These are phyloP conservation scores for Scaptomyza flava DNA, from an alignment of 2,888 invertebrate genomes.

Conservation along the genomic window DNA sequence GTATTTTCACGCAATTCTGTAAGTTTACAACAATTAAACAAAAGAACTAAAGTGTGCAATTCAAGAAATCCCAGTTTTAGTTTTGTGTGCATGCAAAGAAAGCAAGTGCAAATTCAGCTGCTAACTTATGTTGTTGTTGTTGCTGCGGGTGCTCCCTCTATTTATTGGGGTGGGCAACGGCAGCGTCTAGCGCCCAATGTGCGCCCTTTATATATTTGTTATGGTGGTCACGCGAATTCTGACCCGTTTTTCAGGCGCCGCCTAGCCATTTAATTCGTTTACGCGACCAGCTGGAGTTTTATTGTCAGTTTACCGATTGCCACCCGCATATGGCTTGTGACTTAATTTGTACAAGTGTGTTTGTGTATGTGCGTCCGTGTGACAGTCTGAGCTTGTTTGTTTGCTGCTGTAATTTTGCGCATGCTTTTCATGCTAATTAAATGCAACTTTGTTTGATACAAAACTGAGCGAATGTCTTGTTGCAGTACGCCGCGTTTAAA, in stretches of 20 bases:
- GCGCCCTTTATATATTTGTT: slow-evolving; percentile 53
- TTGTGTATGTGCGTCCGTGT: slow-evolving; percentile 6
- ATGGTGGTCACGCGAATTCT: slow-evolving; percentile 72
- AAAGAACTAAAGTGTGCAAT: slow-evolving; percentile 22
- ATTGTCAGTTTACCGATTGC: slow-evolving; percentile 19
- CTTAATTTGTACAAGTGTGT: slow-evolving; percentile 3
- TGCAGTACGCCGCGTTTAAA: slow-evolving; percentile 21
- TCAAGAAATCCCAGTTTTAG: slow-evolving; percentile 7
- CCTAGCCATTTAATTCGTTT: slow-evolving; percentile 32
- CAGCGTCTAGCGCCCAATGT: slow-evolving; percentile 30
- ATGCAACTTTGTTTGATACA: slow-evolving; percentile 61
- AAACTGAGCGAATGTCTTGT: slow-evolving; percentile 5
- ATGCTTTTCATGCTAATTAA: slow-evolving; percentile 71
- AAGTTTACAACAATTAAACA: slow-evolving; percentile 63
- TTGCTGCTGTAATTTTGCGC: slow-evolving; percentile 34
- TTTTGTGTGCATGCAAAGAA: slow-evolving; percentile 40
- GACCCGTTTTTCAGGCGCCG: slow-evolving; percentile 57
- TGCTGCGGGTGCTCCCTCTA: slow-evolving; percentile 38
- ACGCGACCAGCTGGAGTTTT: slow-evolving; percentile 49
- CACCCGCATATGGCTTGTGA: slow-evolving; percentile 46
- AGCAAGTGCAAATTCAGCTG: slow-evolving; percentile 66
- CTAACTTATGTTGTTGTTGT: slow-evolving; percentile 39
- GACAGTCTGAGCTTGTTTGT: slow-evolving; percentile 20
- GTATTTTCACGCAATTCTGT: slow-evolving; percentile 62
- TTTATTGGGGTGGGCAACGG: slow-evolving; percentile 33